A percentile compares a stretch with the other conserved stretches of the same genome.
phyloP scores from a whole-genome alignment of 2,113 vertebrate genomes.

The Anhinga anhinga region DNA sequence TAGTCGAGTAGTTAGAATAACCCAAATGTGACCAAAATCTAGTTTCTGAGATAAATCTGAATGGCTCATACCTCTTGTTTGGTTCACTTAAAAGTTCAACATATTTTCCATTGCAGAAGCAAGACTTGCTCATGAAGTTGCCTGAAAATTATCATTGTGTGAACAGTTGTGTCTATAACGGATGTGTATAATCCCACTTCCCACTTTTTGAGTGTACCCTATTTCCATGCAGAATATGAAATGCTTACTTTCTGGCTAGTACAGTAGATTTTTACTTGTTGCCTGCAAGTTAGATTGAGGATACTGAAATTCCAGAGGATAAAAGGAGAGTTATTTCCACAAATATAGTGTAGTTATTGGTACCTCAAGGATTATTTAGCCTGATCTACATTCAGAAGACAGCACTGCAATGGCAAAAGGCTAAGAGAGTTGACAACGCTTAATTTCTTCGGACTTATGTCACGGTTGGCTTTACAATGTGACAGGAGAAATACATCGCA shows the following conservation, averaged over 20 bases:
- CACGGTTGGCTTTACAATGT: slow-evolving; percentile 40
- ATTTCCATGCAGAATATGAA: background rate
- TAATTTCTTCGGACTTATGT: slow-evolving; percentile 62
- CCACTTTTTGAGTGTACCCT: background rate
- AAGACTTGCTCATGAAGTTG: background rate
- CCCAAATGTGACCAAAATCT: background rate
- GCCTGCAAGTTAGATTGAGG: background rate
- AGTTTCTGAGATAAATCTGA: background rate
- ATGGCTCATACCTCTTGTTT: background rate
- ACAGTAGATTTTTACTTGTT: background rate
- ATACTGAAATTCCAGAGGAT: background rate
- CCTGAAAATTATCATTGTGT: background rate
- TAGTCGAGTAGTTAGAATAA: background rate
- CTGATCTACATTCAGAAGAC: slow-evolving; percentile 32
- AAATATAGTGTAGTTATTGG: background rate
- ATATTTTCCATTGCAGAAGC: background rate
- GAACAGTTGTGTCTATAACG: slow-evolving; percentile 7
- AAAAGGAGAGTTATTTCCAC: slow-evolving; percentile 23
- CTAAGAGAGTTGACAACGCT: background rate
- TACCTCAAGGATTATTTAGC: slow-evolving; percentile 1
- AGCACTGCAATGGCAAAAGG: slow-evolving; percentile 14
- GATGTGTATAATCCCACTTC: background rate
- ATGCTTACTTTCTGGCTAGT: background rate
- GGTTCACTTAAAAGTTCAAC: background rate
- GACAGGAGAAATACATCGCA: background rate